phyloP scores from a whole-genome alignment of 2,797 vertebrate species.

The Siniperca scherzeri region DNA sequence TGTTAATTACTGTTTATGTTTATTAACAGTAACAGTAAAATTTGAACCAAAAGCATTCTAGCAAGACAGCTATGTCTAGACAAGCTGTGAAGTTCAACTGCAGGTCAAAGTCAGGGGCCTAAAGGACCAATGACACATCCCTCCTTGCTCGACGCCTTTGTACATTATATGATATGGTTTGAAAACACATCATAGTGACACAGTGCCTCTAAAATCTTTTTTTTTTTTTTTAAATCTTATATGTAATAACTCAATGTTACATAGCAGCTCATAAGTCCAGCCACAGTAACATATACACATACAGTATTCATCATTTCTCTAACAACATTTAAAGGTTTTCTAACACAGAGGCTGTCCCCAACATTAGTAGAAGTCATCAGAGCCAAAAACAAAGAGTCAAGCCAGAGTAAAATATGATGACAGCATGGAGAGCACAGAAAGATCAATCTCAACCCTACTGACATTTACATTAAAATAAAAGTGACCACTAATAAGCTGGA shows the following conservation, averaged over 20 bases:
- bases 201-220: neutral
- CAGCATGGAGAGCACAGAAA: neutral
- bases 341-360: neutral
- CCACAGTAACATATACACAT: neutral
- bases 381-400: neutral
- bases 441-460: neutral
- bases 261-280: neutral
- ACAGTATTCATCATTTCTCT: neutral
- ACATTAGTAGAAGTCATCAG: too few species aligned
- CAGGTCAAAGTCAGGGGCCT: neutral
- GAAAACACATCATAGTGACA: neutral
- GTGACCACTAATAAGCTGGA: neutral
- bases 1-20: neutral
- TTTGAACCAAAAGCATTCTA: neutral
- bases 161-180: neutral
- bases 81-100: conserved; percentile 9
- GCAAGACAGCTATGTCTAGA: conserved; percentile 11
- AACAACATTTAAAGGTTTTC: neutral
- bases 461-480: neutral
- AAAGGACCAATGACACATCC: neutral
- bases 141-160: neutral
- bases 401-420: neutral
- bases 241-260: neutral
- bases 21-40: neutral
- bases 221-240: neutral